Evolutionary conservation across 2,797 vertebrate species (phyloP), one percentile per base, ranked within the genome.

Genomic region (Epinephelus malabaricus): DNA sequence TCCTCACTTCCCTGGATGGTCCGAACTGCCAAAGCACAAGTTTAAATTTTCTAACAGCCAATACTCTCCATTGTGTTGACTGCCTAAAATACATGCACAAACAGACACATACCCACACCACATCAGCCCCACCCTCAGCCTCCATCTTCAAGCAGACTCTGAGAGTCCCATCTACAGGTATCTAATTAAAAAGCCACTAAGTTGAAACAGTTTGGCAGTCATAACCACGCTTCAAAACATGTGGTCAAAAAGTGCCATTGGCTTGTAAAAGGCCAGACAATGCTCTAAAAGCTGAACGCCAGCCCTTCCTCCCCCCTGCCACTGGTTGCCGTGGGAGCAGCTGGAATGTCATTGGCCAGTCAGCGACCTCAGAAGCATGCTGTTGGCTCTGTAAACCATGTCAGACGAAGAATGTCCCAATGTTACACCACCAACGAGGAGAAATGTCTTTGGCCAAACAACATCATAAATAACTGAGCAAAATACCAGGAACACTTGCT

Each of bases 241-340:
- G 76, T 27, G 73, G 78, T 85, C 69, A 88, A 79, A 88, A 88
- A 73, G 40, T 40, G 15, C 17, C 46, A 60, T 53, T 81, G 75
- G 59, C 76, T 79, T 70, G 62, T 87, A 70, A 75, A 83, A 82
- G 60, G 81, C 80, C 34, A 70, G 90, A 92, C 91, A 94, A 79
- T 66, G 47, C 70, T 79, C 81, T 73, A 18, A 64, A 64, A 68
- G 73, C 69, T 60, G 67, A 81, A 72, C 17, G 18, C 58, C 74
- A 53, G 60, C 69, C 56, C 21, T 34, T 59, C 54, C 25, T 68
- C 56, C n/a, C 65, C 59, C 46, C 53, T 5, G 43, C 47, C 59
- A 73, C 76, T 60, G 78, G 94, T 95, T 92, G 85, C 93, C 58
- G 94, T 95, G 95, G 95, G 95, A 95, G 94, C 90, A 51, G 80